Conservation (phyloP, 2,888 invertebrate species). For the Amphiduros pacificus region DNA sequence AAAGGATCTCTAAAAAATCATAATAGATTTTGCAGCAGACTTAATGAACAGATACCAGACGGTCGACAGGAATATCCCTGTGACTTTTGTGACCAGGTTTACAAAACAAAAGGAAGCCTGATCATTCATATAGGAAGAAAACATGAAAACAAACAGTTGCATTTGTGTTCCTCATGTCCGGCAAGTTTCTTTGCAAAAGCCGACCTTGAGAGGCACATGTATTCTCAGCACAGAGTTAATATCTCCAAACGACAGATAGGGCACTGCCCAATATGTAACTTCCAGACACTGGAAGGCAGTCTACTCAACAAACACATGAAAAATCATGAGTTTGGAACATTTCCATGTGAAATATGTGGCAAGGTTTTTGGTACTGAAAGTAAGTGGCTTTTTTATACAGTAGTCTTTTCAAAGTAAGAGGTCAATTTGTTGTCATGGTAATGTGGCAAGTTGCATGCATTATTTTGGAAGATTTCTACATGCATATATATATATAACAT, state of each 20-base stretch:
- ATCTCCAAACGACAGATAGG: background rate
- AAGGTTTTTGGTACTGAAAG: background rate
- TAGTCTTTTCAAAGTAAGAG: too few species aligned
- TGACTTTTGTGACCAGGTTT: background rate
- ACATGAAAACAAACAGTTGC: background rate
- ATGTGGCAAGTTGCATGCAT: too few species aligned
- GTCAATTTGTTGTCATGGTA: too few species aligned
- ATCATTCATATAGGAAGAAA: background rate
- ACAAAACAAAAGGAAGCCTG: background rate
- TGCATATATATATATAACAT: too few species aligned
- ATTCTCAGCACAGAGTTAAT: background rate
- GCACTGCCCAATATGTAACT: background rate
- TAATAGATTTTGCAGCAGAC: background rate
- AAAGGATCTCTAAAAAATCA: background rate
- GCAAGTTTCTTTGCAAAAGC: background rate
- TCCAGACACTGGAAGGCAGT: background rate
- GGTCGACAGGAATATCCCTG: background rate
- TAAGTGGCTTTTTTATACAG: too few species aligned
- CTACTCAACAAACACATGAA: background rate
- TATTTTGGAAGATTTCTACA: too few species aligned
- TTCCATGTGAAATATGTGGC: background rate
- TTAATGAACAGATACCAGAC: background rate
- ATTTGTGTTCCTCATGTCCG: background rate
- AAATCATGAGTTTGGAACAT: background rate
- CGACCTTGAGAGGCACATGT: constrained; percentile 1